Base-by-base conservation (phyloP, 1,140 invertebrate species). In the Macrobrachium rosenbergii region DNA sequence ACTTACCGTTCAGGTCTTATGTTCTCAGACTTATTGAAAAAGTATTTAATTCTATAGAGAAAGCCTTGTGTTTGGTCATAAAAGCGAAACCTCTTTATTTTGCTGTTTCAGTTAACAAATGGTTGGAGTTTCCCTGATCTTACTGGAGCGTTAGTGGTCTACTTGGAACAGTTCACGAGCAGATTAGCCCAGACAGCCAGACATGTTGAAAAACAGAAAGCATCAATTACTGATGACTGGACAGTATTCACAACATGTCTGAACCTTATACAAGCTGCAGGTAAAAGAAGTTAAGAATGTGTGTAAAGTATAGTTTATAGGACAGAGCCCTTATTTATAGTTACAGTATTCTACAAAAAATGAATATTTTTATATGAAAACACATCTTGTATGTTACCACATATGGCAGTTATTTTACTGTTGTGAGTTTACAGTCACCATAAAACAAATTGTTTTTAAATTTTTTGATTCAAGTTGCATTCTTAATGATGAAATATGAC, bases 241-340 rank as follows among this genome's bases (percentile, higher is more conserved):
- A 94, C 93, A 83, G 92, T 95, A 37, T 94, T 95, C 88, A 95
- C 95, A 91, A 94, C 95, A 87, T 95, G 94, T 90, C 92, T 95
- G 84, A 95, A 94, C 0, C 92, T 95, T 28, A 93, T 96, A 91
- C 95, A 96, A 90, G 94, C 93, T 89, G 93, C 95, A 89, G 94
- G 94, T 94, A 91, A 90, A 89, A 89, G 72, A 14, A 58, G 82
- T 52, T 79, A 62, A 28, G 12, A 2, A 12, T 73, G 16, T 8
- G 82, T 69, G 28, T 81, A 63, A 2, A 37, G 0, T 58, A 8
- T 63, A 73, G 21, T 17, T 19, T 83, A n/a, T 69, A 37, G 14
- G 7, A 43, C 60, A 21, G 23, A n/a, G 5, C 63, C 17, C 19
- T 58, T 72, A 79, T 75, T 6, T 83, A 45, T 17, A 77, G 10